Conservation (phyloP, 2,797 vertebrate species). For the Xiphorhynchus erythropygius region DNA sequence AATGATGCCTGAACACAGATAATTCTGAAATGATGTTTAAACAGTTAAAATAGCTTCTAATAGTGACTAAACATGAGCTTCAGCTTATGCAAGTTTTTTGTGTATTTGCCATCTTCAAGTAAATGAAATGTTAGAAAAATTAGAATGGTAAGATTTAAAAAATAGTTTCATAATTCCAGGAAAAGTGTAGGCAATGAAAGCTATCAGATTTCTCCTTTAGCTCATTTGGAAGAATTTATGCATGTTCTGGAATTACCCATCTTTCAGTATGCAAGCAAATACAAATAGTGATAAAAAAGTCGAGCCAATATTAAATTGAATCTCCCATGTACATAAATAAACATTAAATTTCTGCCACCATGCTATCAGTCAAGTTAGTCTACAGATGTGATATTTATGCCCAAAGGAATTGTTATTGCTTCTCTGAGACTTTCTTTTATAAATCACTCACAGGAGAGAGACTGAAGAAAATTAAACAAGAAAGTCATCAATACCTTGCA, state of each 20-base stretch:
- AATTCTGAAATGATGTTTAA: not conserved
- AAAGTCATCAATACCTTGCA: not conserved
- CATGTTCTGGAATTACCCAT: not conserved
- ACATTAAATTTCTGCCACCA: not conserved
- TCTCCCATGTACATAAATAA: constrained; percentile 13
- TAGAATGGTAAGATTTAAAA: not conserved
- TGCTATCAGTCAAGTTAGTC: not conserved
- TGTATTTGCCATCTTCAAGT: not conserved
- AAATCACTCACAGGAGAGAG: not conserved
- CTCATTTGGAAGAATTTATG: constrained; percentile 18
- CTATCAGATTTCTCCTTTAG: not conserved
- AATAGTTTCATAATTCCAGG: not conserved
- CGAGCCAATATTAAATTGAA: not conserved
- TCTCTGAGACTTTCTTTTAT: not conserved
- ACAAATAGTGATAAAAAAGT: not conserved
- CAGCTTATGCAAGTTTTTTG: not conserved
- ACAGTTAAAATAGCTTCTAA: not conserved
- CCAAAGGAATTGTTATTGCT: not conserved
- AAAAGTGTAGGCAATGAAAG: not conserved
- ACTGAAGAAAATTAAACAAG: not conserved
- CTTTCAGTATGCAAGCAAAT: constrained; percentile 2
- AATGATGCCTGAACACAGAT: not conserved
- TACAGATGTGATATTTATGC: not conserved
- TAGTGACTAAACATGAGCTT: not conserved
- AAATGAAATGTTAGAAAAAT: not conserved